Evolutionary conservation across 2,113 vertebrate genomes (phyloP).

Genomic region (Tympanuchus pallidicinctus): DNA sequence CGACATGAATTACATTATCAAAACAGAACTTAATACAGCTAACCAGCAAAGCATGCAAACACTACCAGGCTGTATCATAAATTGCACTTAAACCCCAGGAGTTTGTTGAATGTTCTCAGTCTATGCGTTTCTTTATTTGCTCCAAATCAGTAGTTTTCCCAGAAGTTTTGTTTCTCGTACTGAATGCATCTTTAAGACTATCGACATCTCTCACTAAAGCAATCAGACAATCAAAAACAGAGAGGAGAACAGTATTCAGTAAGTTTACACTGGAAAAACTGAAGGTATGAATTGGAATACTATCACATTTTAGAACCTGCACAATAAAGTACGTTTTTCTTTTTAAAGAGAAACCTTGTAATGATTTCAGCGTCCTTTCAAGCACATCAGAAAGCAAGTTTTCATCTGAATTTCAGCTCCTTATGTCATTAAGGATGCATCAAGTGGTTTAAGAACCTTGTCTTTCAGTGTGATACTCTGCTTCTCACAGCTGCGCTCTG

Average conservation of each 20-base stretch:
- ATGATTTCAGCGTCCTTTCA: slow-evolving; percentile 29
- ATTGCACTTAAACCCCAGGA: slow-evolving; percentile 24
- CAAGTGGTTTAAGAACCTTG: slow-evolving; percentile 8
- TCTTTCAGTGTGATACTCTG: not conserved
- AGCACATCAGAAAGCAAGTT: not conserved
- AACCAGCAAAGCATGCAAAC: slow-evolving; percentile 50
- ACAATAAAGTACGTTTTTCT: not conserved
- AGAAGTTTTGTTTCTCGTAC: not conserved
- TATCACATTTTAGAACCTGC: not conserved
- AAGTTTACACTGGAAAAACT: not conserved
- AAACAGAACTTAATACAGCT: slow-evolving; percentile 25
- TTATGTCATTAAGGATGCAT: not conserved
- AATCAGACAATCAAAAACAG: not conserved
- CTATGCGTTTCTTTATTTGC: not conserved
- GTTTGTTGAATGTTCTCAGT: not conserved
- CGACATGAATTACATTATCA: not conserved
- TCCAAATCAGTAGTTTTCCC: not conserved
- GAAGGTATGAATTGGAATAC: not conserved
- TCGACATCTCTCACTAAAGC: not conserved
- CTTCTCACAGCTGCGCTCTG: slow-evolving; percentile 37
- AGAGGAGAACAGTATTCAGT: not conserved
- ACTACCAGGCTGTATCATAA: not conserved
- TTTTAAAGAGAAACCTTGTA: not conserved
- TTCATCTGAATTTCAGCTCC: slow-evolving; percentile 10
- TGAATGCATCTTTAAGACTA: slow-evolving; percentile 3